Percentiles rank a stretch among this genome's conserved stretches.
phyloP scores from a whole-genome alignment of 2,113 vertebrate genomes.

The Lagopus leucura region DNA sequence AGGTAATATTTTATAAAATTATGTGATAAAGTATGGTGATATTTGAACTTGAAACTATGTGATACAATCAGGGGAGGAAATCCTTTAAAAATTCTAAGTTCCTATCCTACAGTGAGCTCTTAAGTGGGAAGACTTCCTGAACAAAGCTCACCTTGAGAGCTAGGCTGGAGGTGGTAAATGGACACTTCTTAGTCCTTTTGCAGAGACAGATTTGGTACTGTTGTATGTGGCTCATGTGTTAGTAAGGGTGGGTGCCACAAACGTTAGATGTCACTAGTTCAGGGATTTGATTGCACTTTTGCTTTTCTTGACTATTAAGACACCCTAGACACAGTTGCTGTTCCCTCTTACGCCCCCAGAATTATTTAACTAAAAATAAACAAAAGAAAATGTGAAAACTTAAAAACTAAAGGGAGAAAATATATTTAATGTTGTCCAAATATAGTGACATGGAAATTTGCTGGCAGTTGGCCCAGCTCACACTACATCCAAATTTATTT shows the following conservation, averaged over 20 bases:
- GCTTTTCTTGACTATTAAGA: conserved; percentile 67
- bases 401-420: conserved; percentile 59
- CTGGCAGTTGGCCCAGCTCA: conserved; percentile 61
- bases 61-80: conserved; percentile 50
- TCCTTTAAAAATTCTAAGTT: conserved; percentile 34
- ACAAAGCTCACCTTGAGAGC: conserved; percentile 33
- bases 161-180: conserved; percentile 33
- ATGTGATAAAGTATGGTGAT: conserved; percentile 60
- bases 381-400: conserved; percentile 72
- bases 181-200: conserved; percentile 33
- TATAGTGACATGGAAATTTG: conserved; percentile 26
- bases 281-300: conserved; percentile 81
- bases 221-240: conserved; percentile 22
- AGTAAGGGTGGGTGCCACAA: conserved; percentile 48
- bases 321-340: conserved; percentile 4
- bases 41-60: conserved; percentile 75
- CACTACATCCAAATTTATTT: conserved; percentile 26
- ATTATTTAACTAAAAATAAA: conserved; percentile 75
- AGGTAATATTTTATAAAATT: conserved; percentile 66
- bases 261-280: conserved; percentile 66
- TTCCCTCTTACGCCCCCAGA: conserved; percentile 50
- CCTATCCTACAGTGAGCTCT: background rate
- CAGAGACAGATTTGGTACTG: conserved; percentile 48
- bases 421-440: conserved; percentile 63
- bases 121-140: conserved; percentile 26